These are phyloP conservation scores for Epinephelus malabaricus DNA, from an alignment of 2,797 vertebrate genomes.

Conservation along the genomic window DNA sequence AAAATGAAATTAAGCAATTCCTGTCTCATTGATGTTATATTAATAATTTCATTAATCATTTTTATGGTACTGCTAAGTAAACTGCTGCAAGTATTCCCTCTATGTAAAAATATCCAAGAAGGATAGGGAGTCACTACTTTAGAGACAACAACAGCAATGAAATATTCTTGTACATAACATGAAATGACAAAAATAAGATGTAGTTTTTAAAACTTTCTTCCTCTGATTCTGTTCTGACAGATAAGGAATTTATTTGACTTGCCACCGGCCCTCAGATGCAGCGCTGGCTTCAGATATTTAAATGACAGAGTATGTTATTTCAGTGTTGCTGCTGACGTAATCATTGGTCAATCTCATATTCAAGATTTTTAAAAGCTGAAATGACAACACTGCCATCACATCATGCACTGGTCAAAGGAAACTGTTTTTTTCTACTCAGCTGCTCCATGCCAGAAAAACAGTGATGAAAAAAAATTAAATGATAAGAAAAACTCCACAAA, in stretches of 20 bases:
- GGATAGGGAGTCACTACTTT: not conserved
- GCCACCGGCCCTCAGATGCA: constrained; percentile 19
- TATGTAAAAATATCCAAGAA: constrained; percentile 18
- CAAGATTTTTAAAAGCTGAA: constrained; percentile 13
- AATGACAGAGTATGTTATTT: constrained; percentile 24
- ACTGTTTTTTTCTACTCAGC: constrained; percentile 15
- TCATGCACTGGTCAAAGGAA: constrained; percentile 23
- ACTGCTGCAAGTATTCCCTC: constrained; percentile 8
- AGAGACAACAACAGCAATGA: not conserved
- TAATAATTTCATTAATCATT: constrained; percentile 44
- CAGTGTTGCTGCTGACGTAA: constrained; percentile 31
- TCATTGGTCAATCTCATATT: constrained; percentile 6
- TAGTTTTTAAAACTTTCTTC: not conserved
- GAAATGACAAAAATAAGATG: not conserved
- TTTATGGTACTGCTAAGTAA: constrained; percentile 27
- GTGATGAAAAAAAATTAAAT: not conserved
- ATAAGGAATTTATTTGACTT: constrained; percentile 47
- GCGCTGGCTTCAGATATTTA: constrained; percentile 39
- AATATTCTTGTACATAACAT: not conserved
- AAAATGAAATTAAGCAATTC: constrained; percentile 54
- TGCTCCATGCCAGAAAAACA: constrained; percentile 5
- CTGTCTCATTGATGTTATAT: constrained; percentile 20
- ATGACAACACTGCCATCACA: constrained; percentile 16
- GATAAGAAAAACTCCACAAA: constrained; percentile 1
- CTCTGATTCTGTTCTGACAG: constrained; percentile 48